These are phyloP conservation scores for Zonotrichia leucophrys DNA, from an alignment of 2,113 vertebrate species.

Conservation along the genomic window DNA sequence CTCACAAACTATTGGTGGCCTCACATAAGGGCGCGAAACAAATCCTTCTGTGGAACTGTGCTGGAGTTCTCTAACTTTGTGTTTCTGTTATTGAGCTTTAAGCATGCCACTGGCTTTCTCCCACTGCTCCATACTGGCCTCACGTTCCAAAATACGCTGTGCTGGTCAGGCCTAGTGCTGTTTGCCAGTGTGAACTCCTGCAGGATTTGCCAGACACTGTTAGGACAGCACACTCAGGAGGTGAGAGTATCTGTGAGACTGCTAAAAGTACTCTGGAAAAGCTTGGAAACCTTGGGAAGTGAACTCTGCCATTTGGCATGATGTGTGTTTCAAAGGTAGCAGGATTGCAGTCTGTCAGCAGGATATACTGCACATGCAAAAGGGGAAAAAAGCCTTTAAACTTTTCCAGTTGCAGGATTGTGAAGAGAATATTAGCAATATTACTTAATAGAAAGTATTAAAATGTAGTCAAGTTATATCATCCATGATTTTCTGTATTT, in stretches of 20 bases:
- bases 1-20: background rate
- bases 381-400: background rate
- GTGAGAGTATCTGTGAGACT: background rate
- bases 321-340: background rate
- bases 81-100: background rate
- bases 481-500: background rate
- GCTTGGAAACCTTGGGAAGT: background rate
- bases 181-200: background rate
- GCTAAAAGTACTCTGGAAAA: background rate
- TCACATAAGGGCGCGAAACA: background rate
- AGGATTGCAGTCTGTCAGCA: background rate
- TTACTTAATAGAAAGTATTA: background rate
- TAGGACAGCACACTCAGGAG: background rate
- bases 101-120: background rate
- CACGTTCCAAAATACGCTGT: background rate
- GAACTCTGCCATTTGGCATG: background rate
- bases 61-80: background rate
- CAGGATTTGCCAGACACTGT: background rate
- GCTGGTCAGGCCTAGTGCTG: background rate
- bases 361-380: background rate
- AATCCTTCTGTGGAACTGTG: accelerated
- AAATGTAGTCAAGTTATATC: background rate
- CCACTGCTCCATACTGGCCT: background rate
- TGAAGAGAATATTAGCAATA: background rate
- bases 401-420: background rate